phyloP scores from a whole-genome alignment of 2,113 vertebrate genomes.

The Scopus umbretta region DNA sequence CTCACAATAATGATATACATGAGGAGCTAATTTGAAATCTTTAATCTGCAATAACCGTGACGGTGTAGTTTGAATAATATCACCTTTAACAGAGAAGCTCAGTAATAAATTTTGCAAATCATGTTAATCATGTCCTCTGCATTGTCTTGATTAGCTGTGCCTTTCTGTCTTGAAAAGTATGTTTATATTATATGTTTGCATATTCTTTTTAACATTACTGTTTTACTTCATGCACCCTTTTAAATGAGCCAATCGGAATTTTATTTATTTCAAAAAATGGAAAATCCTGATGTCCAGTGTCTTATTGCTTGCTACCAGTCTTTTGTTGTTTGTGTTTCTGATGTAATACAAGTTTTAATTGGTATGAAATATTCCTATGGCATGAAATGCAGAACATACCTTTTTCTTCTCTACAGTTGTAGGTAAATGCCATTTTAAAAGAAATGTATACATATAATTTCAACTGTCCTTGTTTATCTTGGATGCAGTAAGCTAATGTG shows the following conservation, averaged over 20 bases:
- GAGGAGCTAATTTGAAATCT: slow-evolving; percentile 55
- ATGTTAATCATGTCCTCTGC: slow-evolving; percentile 31
- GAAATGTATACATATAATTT: background rate
- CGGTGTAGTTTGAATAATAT: slow-evolving; percentile 50
- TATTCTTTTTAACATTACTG: background rate
- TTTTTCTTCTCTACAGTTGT: background rate
- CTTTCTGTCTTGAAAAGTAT: slow-evolving; percentile 13
- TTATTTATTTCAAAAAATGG: background rate
- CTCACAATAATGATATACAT: slow-evolving; percentile 56
- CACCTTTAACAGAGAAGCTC: slow-evolving; percentile 40
- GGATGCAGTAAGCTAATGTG: background rate
- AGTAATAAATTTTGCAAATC: slow-evolving; percentile 59
- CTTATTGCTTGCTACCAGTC: background rate
- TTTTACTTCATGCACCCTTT: background rate
- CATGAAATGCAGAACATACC: background rate
- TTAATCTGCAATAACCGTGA: slow-evolving; percentile 52
- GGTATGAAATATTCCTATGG: background rate
- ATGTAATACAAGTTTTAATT: background rate
- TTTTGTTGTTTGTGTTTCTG: slow-evolving; percentile 20
- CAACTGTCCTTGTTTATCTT: background rate
- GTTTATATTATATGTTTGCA: background rate
- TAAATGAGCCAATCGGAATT: background rate
- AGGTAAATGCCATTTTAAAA: background rate
- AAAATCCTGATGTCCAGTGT: background rate
- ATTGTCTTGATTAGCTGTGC: slow-evolving; percentile 52